Base-by-base conservation (phyloP, 2,888 invertebrate species). In the Ischnus inquisitorius region DNA sequence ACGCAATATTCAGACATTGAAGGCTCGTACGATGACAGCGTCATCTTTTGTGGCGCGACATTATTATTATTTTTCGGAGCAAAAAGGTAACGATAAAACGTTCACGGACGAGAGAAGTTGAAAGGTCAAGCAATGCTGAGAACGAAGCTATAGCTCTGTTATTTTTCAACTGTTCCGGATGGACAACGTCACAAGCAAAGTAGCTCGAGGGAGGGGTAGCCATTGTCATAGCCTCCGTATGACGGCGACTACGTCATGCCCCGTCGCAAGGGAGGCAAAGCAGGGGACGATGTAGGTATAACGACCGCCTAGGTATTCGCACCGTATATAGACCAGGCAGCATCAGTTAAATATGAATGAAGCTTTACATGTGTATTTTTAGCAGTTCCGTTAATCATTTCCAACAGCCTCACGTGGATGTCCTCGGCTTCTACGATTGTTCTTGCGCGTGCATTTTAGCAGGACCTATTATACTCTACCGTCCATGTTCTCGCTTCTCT, bases 291-390 rank as follows among this genome's bases (percentile, higher is more conserved):
- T 64, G 41, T 14, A 43, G n/a, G 75, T 57, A 62, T 80, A 81
- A 81, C 51, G 75, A 81, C 64, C 69, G 64, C 54, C 46, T 43
- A n/a, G 19, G 43, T 39, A 51, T 48, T 5, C 43, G 54, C 10
- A 25, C 81, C 76, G 64, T 43, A 69, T 81, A 81, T 81, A 81
- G 64, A 81, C 19, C 28, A 19, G 25, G 16, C 6, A 19, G 54
- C 54, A 54, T 54, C 68, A 19, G 46, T 76, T 60, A 69, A 81
- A 76, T 76, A 81, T 81, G 25, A 75, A 81, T 51, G 69, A 81
- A 69, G 34, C 39, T 28, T n/a, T 41, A 67, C 6, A 10, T 62
- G 60, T 51, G 22, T 51, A 68, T 74, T 74, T 68, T 68, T 65
- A 68, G 68, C 39, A 0, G 10, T 22, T 16, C 25, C 25, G 41